phyloP scores from a whole-genome alignment of 1,140 invertebrate species.

The Thaumetopoea pityocampa region DNA sequence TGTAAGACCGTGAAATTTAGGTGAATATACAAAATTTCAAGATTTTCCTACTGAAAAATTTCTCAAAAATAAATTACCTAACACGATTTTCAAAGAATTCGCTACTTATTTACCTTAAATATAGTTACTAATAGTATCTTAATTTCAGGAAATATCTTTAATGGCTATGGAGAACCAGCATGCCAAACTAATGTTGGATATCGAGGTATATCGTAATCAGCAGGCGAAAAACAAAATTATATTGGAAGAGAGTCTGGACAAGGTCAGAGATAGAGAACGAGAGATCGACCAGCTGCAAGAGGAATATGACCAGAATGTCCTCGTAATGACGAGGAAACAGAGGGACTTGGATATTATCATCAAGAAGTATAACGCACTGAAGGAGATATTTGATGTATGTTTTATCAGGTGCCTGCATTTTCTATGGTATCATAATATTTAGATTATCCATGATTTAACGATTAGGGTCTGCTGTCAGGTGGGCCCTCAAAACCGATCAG shows the following conservation, averaged over 20 bases:
- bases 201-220: conserved; percentile 76
- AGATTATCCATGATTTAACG: too few relatives aligned
- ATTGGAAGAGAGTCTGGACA: conserved; percentile 53
- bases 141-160: conserved; percentile 78
- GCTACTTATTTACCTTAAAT: neutral
- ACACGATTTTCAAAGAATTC: too few relatives aligned
- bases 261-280: conserved; percentile 52
- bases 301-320: conserved; percentile 70
- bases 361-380: conserved; percentile 76
- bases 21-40: too few relatives aligned
- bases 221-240: conserved; percentile 59
- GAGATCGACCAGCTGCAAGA: conserved; percentile 72
- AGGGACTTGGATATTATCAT: conserved; percentile 74
- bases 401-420: too few relatives aligned
- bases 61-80: too few relatives aligned
- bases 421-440: too few relatives aligned
- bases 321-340: conserved; percentile 73
- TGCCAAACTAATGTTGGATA: conserved; percentile 77
- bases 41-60: too few relatives aligned
- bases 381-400: conserved; percentile 67
- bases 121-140: conserved; percentile 5
- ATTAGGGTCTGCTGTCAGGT: too few relatives aligned
- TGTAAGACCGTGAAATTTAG: too few relatives aligned
- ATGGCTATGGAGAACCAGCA: conserved; percentile 80
- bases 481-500: too few relatives aligned